Evolutionary conservation across 2,888 invertebrate species (phyloP).

Genomic region (Chaitophorus viminalis): DNA sequence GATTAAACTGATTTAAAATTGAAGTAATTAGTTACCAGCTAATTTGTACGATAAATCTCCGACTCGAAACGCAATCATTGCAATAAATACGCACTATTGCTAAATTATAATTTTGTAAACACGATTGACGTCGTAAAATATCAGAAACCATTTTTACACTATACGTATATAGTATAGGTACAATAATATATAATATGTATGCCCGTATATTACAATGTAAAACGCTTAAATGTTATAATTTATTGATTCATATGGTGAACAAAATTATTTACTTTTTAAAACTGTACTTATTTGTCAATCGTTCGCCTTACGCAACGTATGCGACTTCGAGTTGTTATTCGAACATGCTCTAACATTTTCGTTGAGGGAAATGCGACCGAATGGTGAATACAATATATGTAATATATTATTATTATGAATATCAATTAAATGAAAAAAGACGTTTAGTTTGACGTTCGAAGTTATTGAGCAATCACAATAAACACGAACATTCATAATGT

Average conservation of each 20-base stretch:
- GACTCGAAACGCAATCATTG: not conserved
- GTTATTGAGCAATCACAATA: not conserved
- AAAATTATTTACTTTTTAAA: not conserved
- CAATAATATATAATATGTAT: too few species aligned
- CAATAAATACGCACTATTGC: not conserved
- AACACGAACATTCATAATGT: not conserved
- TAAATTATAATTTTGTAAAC: not conserved
- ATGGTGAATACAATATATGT: not conserved
- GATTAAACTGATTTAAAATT: slow-evolving; percentile 17
- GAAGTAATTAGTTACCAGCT: slow-evolving; percentile 2
- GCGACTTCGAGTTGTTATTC: not conserved
- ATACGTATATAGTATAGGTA: not conserved
- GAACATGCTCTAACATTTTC: not conserved
- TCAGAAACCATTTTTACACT: not conserved
- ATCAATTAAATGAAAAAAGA: not conserved
- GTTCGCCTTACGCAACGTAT: not conserved
- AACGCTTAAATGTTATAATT: not conserved
- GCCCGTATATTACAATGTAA: too few species aligned
- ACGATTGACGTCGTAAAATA: not conserved
- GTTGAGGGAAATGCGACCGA: too few species aligned
- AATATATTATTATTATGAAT: not conserved
- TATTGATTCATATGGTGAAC: not conserved
- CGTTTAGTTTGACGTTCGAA: not conserved
- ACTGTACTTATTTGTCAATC: not conserved
- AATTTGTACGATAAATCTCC: not conserved